Base-by-base conservation (phyloP, 37 sponge, comb jelly and placozoan species). In the Halisarca cf. caerulea region DNA sequence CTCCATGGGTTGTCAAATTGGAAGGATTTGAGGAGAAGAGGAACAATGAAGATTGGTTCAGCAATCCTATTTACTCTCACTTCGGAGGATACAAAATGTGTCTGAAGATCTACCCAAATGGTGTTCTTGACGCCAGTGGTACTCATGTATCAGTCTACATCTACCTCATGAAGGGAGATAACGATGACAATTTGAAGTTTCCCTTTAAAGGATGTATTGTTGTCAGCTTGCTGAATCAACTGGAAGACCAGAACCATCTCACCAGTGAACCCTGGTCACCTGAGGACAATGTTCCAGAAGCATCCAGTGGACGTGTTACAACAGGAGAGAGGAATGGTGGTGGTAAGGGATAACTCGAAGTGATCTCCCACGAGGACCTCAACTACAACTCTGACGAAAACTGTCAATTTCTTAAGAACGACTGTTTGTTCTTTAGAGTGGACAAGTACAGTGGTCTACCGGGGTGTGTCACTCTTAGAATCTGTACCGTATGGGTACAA, bases 331-430 rank as follows among this genome's bases (percentile, higher is more conserved):
- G 77, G 41, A 38, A 23, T 21, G 3, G 24, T 23, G 25, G 24
- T 74, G 44, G 77, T 41, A 25, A 44, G 45, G 77, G 77, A 14
- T 15, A 2, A 2, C 44, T 2, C 17, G 7, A 8, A 0, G 17
- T 74, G 1, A 74, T 74, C 45, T 7, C 44, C 2, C 77, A 74
- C 4, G 2, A 74, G 3, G 77, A 74, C 42, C 77, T 74, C 18
- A 40, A 41, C 45, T 74, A 74, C 77, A 62, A 83, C 0, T 28
- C 47, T 40, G 79, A 30, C 36, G 60, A 88, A 42, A 78, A 78
- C 25, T 83, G 83, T 59, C 83, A 83, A 36, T 82, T 78, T 34
- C 53, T 88, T 61, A 88, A 88, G 34, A 83, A 83, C 32, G 90
- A 89, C 41, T 34, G 51, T 39, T 36, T 89, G 2, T 80, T 66